Evolutionary conservation across 1,140 invertebrate species (phyloP).

Genomic region (Popillia japonica): DNA sequence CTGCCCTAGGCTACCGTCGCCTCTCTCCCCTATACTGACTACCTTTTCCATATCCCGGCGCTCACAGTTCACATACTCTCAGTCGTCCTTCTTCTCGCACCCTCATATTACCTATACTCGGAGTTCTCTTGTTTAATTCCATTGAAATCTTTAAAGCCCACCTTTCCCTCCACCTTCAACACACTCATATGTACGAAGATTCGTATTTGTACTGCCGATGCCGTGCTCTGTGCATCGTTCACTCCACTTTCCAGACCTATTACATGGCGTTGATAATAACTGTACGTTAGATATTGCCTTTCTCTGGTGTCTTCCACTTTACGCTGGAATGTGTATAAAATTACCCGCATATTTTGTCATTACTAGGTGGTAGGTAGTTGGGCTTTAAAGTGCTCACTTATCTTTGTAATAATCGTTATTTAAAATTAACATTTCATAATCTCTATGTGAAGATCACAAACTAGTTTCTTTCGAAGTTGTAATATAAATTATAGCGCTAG

Average conservation of each 20-base stretch:
- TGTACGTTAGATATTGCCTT: slow-evolving; percentile 7
- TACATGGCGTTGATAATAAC: slow-evolving; percentile 16
- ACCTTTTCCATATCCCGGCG: too few relatives aligned
- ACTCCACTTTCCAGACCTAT: neutral
- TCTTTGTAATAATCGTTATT: too few relatives aligned
- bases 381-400: too few relatives aligned
- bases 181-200: slow-evolving; percentile 46
- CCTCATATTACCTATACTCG: slow-evolving; percentile 54
- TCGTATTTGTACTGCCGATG: slow-evolving; percentile 46
- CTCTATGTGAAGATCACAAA: too few relatives aligned
- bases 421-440: too few relatives aligned
- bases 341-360: neutral
- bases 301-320: neutral
- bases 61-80: neutral
- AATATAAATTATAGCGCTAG: too few relatives aligned
- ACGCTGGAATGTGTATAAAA: neutral
- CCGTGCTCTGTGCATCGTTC: slow-evolving; percentile 15
- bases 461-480: too few relatives aligned
- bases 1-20: neutral
- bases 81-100: too few relatives aligned
- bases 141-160: slow-evolving; percentile 55
- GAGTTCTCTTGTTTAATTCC: slow-evolving; percentile 54
- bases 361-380: neutral
- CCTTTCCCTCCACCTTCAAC: neutral
- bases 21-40: too few relatives aligned